phyloP scores from a whole-genome alignment of 2,888 invertebrate species.

The Zootermopsis nevadensis region DNA sequence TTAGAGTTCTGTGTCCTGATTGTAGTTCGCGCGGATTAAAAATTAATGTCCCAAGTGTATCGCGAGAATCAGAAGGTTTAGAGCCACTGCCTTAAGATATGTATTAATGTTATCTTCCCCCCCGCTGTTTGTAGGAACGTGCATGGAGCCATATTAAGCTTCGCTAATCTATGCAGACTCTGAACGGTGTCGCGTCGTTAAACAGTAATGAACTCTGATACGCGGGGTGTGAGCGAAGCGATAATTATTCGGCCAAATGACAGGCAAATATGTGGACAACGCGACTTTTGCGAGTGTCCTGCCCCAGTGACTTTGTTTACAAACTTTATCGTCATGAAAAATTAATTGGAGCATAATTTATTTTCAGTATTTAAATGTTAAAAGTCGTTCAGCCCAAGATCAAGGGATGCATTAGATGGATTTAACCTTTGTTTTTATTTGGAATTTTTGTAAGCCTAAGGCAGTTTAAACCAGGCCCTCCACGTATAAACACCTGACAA shows the following conservation, averaged over 20 bases:
- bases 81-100: too few species aligned
- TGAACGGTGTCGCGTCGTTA: not conserved
- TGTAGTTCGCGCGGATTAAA: too few species aligned
- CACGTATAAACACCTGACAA: not conserved
- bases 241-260: constrained; percentile 15
- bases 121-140: too few species aligned
- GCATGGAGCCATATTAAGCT: too few species aligned
- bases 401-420: not conserved
- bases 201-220: not conserved
- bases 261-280: constrained; percentile 23
- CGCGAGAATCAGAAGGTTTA: too few species aligned
- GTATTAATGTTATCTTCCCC: too few species aligned
- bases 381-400: not conserved
- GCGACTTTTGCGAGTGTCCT: not conserved
- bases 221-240: not conserved
- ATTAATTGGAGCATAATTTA: not conserved
- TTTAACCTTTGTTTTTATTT: not conserved
- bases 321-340: constrained; percentile 31
- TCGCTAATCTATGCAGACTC: not conserved
- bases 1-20: too few species aligned
- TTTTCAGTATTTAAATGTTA: not conserved
- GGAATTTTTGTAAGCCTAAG: not conserved
- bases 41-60: too few species aligned
- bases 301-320: constrained; percentile 11
- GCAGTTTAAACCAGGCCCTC: not conserved